Conservation (phyloP, 2,113 vertebrate species). For the Zeus faber region DNA sequence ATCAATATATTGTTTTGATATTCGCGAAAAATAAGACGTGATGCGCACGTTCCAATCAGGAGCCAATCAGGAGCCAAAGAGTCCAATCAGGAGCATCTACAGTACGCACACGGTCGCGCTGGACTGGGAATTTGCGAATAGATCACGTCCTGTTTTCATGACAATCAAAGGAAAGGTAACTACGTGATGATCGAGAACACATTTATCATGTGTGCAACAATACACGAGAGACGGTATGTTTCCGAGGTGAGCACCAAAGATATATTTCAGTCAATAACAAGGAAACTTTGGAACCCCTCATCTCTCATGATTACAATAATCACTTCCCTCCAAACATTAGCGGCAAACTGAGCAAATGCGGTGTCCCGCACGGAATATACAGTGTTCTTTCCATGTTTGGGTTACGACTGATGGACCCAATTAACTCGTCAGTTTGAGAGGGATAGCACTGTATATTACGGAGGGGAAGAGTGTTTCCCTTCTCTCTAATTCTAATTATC, state of each 20-base stretch:
- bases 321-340: conserved; percentile 48
- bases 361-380: conserved; percentile 27
- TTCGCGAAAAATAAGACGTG: too few species aligned
- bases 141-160: too few species aligned
- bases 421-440: conserved; percentile 51
- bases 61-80: too few species aligned
- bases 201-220: conserved; percentile 5
- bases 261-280: conserved; percentile 21
- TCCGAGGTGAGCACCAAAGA: conserved; percentile 28
- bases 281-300: conserved; percentile 32
- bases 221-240: conserved; percentile 37
- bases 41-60: too few species aligned
- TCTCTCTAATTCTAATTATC: conserved; percentile 44
- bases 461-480: conserved; percentile 52
- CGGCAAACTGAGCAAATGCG: conserved; percentile 50
- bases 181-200: too few species aligned
- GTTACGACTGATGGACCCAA: conserved; percentile 48
- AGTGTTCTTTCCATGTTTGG: conserved; percentile 57
- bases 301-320: conserved; percentile 55
- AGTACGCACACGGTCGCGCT: too few species aligned
- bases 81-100: too few species aligned
- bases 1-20: too few species aligned
- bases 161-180: too few species aligned
- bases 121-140: too few species aligned
- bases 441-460: not conserved